Base-by-base conservation (phyloP, 2,888 invertebrate genomes). In the Eledona agricola region DNA sequence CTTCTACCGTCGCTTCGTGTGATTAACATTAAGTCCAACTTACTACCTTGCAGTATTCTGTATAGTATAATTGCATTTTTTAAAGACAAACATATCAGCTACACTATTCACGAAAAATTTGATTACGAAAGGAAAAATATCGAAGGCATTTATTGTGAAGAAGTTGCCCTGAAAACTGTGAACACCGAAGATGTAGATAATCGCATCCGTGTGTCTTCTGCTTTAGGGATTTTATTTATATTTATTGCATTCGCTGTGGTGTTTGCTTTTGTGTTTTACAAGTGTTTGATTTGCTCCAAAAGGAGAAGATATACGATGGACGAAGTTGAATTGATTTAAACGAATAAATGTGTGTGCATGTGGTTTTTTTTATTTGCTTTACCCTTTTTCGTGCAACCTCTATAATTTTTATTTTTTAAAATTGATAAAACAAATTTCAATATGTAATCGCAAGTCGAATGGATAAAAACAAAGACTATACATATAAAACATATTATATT, bases 71-170 rank as follows among this genome's bases (percentile, higher is more conserved):
- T 74, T 4, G 50, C 35, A n/a, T 75, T 64, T 59, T 62, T 75
- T 15, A 64, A 65, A 20, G 59, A 45, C 3, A 71, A 67, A 35
- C 38, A 56, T 10, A 67, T 74, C 2, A 65, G 59, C 19, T 74
- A 67, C 43, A 73, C 69, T 2, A 60, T 69, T 4, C 66, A 66
- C 37, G 70, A 73, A 45, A 54, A 66, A 10, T 59, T 68, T 3
- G 55, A 69, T 11, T 67, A 65, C 10, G 67, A 70, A 11, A 62
- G 64, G 42, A 70, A 74, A 47, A 76, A 76, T 54, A 69, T 76
- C 4, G 73, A 66, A 4, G 75, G 75, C 2, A 74, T 76, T 57
- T 69, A 69, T 46, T 76, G 75, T 47, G 62, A 49, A 4, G 47
- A 34, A 43, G n/a, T n/a, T n/a, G n/a, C n/a, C n/a, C n/a, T n/a